Conservation (phyloP, 2,888 invertebrate genomes). For the Aradus depressus region DNA sequence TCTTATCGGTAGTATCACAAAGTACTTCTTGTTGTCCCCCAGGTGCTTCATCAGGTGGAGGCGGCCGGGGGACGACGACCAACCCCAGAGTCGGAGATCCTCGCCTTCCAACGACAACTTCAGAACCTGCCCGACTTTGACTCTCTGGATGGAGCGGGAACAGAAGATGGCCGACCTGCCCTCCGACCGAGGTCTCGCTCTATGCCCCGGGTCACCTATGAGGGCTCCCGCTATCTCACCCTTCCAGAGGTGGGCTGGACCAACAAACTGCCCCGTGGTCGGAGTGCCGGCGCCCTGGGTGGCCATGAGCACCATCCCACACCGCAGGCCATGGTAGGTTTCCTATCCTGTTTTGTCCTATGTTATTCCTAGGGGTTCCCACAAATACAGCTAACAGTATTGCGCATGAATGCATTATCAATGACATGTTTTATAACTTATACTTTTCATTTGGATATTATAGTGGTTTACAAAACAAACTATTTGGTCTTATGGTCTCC, state of each 20-base stretch:
- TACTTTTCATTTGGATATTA: too few species aligned
- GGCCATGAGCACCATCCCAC: constrained; percentile 31
- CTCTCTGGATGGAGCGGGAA: constrained; percentile 35
- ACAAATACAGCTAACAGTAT: too few species aligned
- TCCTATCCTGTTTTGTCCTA: too few species aligned
- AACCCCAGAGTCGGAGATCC: constrained; percentile 41
- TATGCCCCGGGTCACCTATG: constrained; percentile 38
- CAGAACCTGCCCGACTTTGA: constrained; percentile 44
- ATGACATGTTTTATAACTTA: too few species aligned
- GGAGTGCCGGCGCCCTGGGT: constrained; percentile 34
- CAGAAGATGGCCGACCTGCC: constrained; percentile 32
- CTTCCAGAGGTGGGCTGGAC: constrained; percentile 34
- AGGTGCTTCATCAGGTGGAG: constrained; percentile 24
- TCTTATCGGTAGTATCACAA: too few species aligned
- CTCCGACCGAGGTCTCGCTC: constrained; percentile 39
- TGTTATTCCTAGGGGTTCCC: too few species aligned
- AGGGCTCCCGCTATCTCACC: constrained; percentile 36
- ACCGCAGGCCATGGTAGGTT: constrained; percentile 24
- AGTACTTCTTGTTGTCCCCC: not conserved
- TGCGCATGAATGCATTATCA: too few species aligned
- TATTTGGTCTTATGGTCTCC: too few species aligned
- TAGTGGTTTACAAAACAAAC: too few species aligned
- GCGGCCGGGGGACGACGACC: constrained; percentile 25
- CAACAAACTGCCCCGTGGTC: constrained; percentile 33
- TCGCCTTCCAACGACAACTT: constrained; percentile 45